These are phyloP conservation scores for Melitaea athalia DNA, from an alignment of 2,888 invertebrate species.

Conservation along the genomic window DNA sequence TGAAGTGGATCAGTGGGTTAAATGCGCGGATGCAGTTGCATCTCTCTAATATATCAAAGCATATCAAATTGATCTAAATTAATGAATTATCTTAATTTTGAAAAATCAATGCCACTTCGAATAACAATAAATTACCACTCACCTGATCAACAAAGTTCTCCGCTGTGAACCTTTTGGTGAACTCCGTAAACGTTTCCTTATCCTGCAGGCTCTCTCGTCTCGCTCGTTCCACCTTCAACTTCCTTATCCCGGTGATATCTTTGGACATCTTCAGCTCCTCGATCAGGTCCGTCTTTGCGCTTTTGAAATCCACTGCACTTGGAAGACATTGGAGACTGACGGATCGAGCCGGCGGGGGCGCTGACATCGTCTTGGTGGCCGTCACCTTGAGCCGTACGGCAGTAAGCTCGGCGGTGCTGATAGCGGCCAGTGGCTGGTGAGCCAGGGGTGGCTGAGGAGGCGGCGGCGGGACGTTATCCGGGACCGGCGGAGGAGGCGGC, in stretches of 20 bases:
- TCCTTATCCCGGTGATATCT: conserved; percentile 96
- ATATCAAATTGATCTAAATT: conserved; percentile 18
- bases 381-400: conserved; percentile 90
- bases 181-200: conserved; percentile 91
- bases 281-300: conserved; percentile 92
- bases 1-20: conserved; percentile 65
- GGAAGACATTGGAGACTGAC: conserved; percentile 89
- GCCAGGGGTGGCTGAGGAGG: conserved; percentile 62
- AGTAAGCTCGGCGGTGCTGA: conserved; percentile 93
- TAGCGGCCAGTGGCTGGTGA: conserved; percentile 90
- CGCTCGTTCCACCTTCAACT: conserved; percentile 94
- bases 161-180: conserved; percentile 91
- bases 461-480: conserved; percentile 55
- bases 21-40: conserved; percentile 52
- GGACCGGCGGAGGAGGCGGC: conserved; percentile 82
- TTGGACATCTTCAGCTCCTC: conserved; percentile 96
- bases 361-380: conserved; percentile 91
- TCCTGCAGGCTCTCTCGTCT: conserved; percentile 92
- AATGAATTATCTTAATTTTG: conserved; percentile 4
- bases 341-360: conserved; percentile 85
- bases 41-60: conserved; percentile 42
- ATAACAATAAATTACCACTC: conserved; percentile 54
- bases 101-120: conserved; percentile 33
- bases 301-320: conserved; percentile 85
- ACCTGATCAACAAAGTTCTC: conserved; percentile 96